Percentiles rank a stretch among this genome's conserved stretches.
phyloP scores from a whole-genome alignment of 2,888 invertebrate genomes.

The Parnassius orleans region DNA sequence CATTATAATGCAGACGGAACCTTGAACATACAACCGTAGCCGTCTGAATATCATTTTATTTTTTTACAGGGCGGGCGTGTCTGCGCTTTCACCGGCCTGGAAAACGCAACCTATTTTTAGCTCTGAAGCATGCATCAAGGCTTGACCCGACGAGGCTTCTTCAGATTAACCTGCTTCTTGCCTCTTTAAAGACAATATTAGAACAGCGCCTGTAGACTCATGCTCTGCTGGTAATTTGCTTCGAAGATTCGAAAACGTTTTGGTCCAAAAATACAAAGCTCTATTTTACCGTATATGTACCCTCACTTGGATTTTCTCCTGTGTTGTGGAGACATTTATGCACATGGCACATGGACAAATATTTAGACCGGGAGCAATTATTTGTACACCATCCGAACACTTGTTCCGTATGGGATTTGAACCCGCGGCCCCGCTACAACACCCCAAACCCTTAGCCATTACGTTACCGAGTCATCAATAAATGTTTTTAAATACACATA shows the following conservation, averaged over 20 bases:
- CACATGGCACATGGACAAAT: no score
- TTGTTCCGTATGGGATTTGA: no score
- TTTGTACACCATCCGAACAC: no score
- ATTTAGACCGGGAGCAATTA: no score
- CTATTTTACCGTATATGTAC: no score
- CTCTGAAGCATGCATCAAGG: constrained; percentile 34
- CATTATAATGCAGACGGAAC: not conserved
- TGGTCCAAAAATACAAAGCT: no score
- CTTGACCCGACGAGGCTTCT: constrained; percentile 41
- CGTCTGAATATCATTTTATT: not conserved
- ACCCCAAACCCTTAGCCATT: no score
- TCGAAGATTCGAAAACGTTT: constrained; percentile 12
- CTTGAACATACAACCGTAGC: not conserved
- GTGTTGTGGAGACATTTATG: no score
- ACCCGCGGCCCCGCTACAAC: no score
- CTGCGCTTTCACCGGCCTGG: constrained; percentile 25
- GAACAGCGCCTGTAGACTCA: constrained; percentile 37
- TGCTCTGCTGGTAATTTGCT: constrained; percentile 35
- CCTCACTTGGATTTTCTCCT: no score
- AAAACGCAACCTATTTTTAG: constrained; percentile 49
- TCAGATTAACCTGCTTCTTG: constrained; percentile 34
- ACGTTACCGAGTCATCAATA: no score
- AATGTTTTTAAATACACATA: no score
- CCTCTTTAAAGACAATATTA: constrained; percentile 37
- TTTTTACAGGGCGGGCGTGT: not conserved